phyloP scores from a whole-genome alignment of 2,113 vertebrate species.

The Gallinago jamesoni region DNA sequence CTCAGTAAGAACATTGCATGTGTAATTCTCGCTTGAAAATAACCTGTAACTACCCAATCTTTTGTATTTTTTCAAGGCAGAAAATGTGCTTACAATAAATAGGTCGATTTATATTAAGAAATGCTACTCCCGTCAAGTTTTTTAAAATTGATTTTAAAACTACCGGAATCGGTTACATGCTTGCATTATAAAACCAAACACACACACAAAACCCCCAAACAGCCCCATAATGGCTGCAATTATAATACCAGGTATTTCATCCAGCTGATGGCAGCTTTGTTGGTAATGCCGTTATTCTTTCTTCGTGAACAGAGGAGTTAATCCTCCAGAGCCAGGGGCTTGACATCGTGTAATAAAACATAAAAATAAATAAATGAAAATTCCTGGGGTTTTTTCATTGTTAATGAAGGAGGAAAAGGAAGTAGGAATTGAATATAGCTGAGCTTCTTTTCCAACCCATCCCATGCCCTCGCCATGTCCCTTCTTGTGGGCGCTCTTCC shows the following conservation, averaged over 20 bases:
- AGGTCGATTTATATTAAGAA: neutral
- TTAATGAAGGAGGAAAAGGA: neutral
- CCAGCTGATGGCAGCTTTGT: neutral
- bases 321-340: neutral
- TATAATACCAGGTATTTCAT: neutral
- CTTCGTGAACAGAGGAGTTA: neutral
- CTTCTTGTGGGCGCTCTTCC: accelerated
- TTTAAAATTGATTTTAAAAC: slow-evolving; percentile 1
- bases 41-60: neutral
- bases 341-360: neutral
- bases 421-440: neutral
- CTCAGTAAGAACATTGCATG: neutral
- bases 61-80: neutral
- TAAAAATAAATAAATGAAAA: neutral
- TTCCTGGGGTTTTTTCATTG: neutral
- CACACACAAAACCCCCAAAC: neutral
- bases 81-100: neutral
- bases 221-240: neutral
- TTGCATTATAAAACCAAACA: neutral
- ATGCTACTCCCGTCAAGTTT: neutral
- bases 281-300: neutral
- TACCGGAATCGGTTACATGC: neutral
- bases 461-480: accelerated
- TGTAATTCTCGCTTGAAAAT: neutral
- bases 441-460: neutral